Base-by-base conservation (phyloP, 2,888 invertebrate genomes). In the Patella depressa region DNA sequence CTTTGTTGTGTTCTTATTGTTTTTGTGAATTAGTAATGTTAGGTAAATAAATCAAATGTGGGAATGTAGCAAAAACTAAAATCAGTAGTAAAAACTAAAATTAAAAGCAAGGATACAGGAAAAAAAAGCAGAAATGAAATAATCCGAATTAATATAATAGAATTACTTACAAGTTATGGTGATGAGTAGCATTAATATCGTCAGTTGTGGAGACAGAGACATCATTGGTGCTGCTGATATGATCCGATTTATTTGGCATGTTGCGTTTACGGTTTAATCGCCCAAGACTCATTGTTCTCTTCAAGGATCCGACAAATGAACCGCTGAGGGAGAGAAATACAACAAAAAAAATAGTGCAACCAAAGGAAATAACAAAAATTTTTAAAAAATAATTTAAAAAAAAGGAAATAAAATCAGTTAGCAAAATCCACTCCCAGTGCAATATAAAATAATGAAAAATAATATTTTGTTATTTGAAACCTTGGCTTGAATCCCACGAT, bases 221-320 rank as follows among this genome's bases (percentile, higher is more conserved):
- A 4, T 70, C 71, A 72, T 73, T 77, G 72, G 77, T 73, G 72
- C 59, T 70, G 73, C 54, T 77, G 71, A 24, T 74, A 74, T 24
- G 65, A 59, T 24, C 29, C 9, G 19, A 70, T 59, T 59, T 59
- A 65, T 45, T 55, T 45, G 71, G 19, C 65, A 54, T 76, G 57
- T 76, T 55, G 74, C 74, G 76, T 81, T 86, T 87, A 77, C 85
- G 84, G 70, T 86, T 86, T 57, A 90, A 82, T 29, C 90, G 85
- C n/a, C 90, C 88, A 75, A 90, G 82, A 81, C 90, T 90, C 88
- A 89, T 89, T 59, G 87, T 89, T 72, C 90, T 84, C 79, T 87
- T 88, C 80, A 90, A 79, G 9, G 87, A 83, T 77, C 86, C 87
- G 79, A 87, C 85, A 84, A 88, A 83, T 57, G 87, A 83, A 77